Conservation (phyloP, 2,113 vertebrate genomes). For the Xenus cinereus region DNA sequence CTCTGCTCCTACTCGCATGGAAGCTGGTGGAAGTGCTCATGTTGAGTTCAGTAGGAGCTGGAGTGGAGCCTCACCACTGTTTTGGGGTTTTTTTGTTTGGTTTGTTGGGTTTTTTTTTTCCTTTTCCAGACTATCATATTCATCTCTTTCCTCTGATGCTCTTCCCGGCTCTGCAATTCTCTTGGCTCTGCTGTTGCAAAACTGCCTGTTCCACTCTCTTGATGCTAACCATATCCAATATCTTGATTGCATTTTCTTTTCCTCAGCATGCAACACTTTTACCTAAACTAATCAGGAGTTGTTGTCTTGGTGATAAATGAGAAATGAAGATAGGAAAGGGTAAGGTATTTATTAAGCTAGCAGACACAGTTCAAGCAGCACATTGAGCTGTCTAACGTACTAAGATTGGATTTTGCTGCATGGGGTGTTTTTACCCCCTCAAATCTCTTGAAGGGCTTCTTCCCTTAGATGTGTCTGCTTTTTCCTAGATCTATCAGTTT, state of each 20-base stretch:
- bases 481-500: not conserved
- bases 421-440: not conserved
- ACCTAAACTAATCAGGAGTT: not conserved
- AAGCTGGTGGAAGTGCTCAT: not conserved
- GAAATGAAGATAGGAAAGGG: not conserved
- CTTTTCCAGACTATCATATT: not conserved
- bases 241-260: not conserved
- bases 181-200: not conserved
- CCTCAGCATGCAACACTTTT: not conserved
- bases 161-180: not conserved
- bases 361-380: not conserved
- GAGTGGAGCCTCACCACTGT: not conserved
- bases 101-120: not conserved
- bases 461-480: not conserved
- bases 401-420: not conserved
- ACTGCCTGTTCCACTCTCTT: not conserved
- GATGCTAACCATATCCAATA: not conserved
- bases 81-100: not conserved
- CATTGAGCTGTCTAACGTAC: not conserved
- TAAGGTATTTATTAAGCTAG: not conserved
- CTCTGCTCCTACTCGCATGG: not conserved
- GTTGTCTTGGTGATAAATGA: not conserved
- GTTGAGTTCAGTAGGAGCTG: not conserved
- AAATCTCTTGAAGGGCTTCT: not conserved
- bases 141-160: not conserved